Percentiles rank a stretch among this genome's conserved stretches.
Evolutionary conservation across 2,113 vertebrate genomes (phyloP).

Genomic region (Orycteropus afer): DNA sequence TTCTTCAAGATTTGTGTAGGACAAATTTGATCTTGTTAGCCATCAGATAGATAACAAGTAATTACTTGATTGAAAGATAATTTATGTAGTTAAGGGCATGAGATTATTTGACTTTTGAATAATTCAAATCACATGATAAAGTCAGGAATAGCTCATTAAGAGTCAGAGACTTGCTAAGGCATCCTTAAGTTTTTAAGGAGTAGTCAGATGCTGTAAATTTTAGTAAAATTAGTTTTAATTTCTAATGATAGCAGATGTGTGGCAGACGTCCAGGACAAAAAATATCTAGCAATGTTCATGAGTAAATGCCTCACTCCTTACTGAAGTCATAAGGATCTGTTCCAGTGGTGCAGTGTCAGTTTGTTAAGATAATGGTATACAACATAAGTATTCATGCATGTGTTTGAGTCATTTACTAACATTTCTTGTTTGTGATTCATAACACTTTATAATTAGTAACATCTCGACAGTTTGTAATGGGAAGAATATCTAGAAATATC

Average conservation of each 20-base stretch:
- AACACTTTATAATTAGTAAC: slow-evolving; percentile 61
- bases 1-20: slow-evolving; percentile 53
- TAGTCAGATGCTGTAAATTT: slow-evolving; percentile 75
- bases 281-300: slow-evolving; percentile 50
- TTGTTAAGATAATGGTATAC: slow-evolving; percentile 54
- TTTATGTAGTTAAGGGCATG: slow-evolving; percentile 61
- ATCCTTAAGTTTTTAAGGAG: slow-evolving; percentile 59
- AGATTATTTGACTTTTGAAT: slow-evolving; percentile 69
- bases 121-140: slow-evolving; percentile 70
- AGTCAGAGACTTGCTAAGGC: slow-evolving; percentile 67
- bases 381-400: slow-evolving; percentile 30
- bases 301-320: slow-evolving; percentile 18
- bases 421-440: slow-evolving; percentile 61
- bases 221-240: slow-evolving; percentile 76
- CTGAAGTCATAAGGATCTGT: slow-evolving; percentile 63
- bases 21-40: slow-evolving; percentile 55
- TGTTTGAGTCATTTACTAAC: slow-evolving; percentile 42
- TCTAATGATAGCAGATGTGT: slow-evolving; percentile 72
- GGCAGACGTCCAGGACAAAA: slow-evolving; percentile 66
- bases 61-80: slow-evolving; percentile 71
- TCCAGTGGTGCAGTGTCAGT: neutral
- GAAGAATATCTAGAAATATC: slow-evolving; percentile 58
- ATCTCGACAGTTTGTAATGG: slow-evolving; percentile 39
- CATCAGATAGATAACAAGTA: slow-evolving; percentile 63
- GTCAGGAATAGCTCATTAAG: slow-evolving; percentile 66